A percentile compares a stretch with the other conserved stretches of the same genome.
Evolutionary conservation across 2,113 vertebrate species (phyloP).

Genomic region (Callipepla californica): DNA sequence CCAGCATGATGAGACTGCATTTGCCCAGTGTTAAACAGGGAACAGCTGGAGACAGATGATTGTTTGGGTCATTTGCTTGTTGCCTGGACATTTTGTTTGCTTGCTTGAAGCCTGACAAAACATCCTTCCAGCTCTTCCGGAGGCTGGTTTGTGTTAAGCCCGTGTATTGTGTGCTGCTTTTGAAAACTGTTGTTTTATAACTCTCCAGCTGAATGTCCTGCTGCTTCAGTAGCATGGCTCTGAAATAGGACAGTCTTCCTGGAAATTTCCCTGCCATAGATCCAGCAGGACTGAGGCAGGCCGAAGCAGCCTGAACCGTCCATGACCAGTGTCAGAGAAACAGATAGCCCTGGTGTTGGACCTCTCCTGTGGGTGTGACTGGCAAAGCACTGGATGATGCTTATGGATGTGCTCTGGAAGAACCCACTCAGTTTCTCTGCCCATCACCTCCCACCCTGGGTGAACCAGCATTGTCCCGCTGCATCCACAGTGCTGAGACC

Average conservation of each 20-base stretch:
- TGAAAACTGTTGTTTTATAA: slow-evolving; percentile 56
- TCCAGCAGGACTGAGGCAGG: neutral
- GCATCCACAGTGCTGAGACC: neutral
- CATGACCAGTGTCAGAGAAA: neutral
- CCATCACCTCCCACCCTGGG: neutral
- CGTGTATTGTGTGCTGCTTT: neutral
- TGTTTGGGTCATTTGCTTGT: slow-evolving; percentile 63
- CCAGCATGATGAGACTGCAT: neutral
- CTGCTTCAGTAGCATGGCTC: slow-evolving; percentile 30
- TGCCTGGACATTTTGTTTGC: slow-evolving; percentile 55
- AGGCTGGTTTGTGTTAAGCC: slow-evolving; percentile 31
- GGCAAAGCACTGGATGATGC: neutral
- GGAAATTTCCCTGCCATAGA: slow-evolving; percentile 23
- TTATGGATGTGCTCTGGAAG: neutral
- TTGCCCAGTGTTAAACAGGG: neutral
- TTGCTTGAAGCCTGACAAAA: slow-evolving; percentile 50
- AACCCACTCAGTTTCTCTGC: neutral
- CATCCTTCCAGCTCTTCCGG: neutral
- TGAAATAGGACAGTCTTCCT: slow-evolving; percentile 4
- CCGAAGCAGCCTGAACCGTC: neutral
- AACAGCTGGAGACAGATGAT: slow-evolving; percentile 67
- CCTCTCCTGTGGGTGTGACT: neutral
- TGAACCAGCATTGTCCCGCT: neutral
- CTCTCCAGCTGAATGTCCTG: slow-evolving; percentile 48
- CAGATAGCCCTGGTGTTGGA: neutral